These are phyloP conservation scores for Psophia crepitans DNA, from an alignment of 2,113 vertebrate genomes.

Conservation along the genomic window DNA sequence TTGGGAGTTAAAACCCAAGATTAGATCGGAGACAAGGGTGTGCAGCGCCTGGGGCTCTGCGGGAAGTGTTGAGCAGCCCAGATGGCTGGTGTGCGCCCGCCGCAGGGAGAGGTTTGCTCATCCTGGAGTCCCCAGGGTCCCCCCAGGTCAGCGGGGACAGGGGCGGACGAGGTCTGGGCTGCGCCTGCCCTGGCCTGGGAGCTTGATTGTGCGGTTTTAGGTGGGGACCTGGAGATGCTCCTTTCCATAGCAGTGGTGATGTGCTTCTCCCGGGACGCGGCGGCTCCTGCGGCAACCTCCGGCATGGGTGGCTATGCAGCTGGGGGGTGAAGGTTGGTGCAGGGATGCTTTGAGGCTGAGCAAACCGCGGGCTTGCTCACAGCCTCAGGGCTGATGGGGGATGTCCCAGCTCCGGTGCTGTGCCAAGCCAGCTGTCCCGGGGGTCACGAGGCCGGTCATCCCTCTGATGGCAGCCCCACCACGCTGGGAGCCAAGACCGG, in stretches of 20 bases:
- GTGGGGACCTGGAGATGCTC: not conserved
- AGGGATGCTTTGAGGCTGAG: not conserved
- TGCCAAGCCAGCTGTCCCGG: not conserved
- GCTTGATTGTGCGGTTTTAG: not conserved
- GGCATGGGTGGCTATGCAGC: fast-evolving
- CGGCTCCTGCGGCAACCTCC: not conserved
- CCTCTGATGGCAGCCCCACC: not conserved
- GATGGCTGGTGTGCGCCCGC: not conserved
- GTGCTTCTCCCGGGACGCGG: not conserved
- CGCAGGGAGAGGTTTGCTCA: not conserved
- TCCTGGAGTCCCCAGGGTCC: fast-evolving
- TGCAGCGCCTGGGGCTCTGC: not conserved
- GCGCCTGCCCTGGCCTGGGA: fast-evolving
- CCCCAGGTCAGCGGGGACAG: fast-evolving
- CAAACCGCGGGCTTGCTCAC: not conserved
- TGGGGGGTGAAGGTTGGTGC: not conserved
- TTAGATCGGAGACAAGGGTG: not conserved
- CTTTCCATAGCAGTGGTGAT: fast-evolving
- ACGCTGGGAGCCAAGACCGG: not conserved
- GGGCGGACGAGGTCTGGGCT: not conserved
- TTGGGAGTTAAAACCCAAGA: not conserved
- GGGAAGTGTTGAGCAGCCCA: not conserved
- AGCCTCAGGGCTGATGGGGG: not conserved
- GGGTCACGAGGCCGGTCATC: not conserved
- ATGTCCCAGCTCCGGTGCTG: not conserved